Base-by-base conservation (phyloP, 1,140 invertebrate species). In the Parasteatoda tepidariorum region DNA sequence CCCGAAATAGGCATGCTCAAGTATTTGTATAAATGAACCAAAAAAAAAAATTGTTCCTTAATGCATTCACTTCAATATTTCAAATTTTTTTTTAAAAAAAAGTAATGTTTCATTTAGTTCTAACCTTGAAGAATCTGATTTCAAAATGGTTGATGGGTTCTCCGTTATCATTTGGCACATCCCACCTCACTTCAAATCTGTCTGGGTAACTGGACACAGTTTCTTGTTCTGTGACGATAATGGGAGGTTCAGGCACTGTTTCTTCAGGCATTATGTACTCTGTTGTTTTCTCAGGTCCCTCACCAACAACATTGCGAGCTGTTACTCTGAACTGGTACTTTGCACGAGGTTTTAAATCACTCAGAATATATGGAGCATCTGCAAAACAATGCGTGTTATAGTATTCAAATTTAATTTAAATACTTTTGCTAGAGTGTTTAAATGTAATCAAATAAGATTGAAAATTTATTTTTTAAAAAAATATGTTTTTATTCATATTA, bases 301-400 rank as follows among this genome's bases (percentile, higher is more conserved):
- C 87, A 11, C 96, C 96, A 1, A 96, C 96, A 85, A 93, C 92
- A 89, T 97, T 97, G 33, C 91, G 89, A 0, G 95, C 95, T 1
- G 94, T 93, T 87, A 97, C 97, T 76, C 94, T 92, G 89, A 97
- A 96, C 75, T 92, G 91, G 88, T 97, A 98, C 0, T 90, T 90
- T 11, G 92, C 93, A 89, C 94, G 91, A 0, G 96, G 95, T 83
- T 91, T 89, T 62, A 97, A 89, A 67, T 92, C 91, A 86, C 96
- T 95, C n/a, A 98, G 88, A 48, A 94, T 93, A 88, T 84, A 79
- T 6, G 61, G 38, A 18, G 30, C 61, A 54, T 71, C 48, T 81
- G 11, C 18, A 41, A 75, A 54, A 70, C 22, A 71, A n/a, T n/a
- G n/a, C n/a, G n/a, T n/a, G n/a, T n/a, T 18, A 62, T 11, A 11